phyloP scores from a whole-genome alignment of 2,113 vertebrate genomes.

The Poeciliopsis occidentalis region DNA sequence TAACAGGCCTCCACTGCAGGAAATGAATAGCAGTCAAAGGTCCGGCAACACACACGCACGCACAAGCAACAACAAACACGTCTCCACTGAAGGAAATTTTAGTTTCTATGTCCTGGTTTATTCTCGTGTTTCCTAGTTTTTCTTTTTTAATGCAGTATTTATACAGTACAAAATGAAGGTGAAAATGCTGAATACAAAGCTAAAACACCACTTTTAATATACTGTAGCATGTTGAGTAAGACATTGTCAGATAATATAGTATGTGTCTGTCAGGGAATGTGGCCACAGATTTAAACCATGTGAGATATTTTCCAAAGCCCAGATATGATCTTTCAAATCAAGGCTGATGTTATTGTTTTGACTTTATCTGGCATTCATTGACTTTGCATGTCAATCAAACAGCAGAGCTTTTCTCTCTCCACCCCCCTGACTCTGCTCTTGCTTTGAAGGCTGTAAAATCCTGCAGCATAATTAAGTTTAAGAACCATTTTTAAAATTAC shows the following conservation, averaged over 20 bases:
- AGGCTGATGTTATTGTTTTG: constrained; percentile 68
- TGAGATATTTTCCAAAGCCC: constrained; percentile 50
- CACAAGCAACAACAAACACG: neutral
- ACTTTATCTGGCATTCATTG: constrained; percentile 60
- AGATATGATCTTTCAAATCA: constrained; percentile 63
- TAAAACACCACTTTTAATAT: neutral
- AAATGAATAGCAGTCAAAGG: constrained; percentile 53
- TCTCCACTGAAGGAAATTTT: constrained; percentile 11
- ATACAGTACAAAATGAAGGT: neutral
- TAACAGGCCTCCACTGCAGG: constrained; percentile 47
- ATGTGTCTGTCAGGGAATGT: constrained; percentile 31
- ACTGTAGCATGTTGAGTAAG: constrained; percentile 24
- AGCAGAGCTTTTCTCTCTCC: neutral
- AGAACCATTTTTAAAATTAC: constrained; percentile 36
- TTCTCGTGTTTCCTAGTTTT: neutral
- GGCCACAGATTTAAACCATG: constrained; percentile 60
- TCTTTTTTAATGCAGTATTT: neutral
- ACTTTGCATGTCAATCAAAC: constrained; percentile 61
- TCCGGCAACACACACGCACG: constrained; percentile 9
- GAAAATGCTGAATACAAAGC: neutral
- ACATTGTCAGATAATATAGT: constrained; percentile 34
- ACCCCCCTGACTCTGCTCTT: neutral
- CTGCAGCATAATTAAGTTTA: constrained; percentile 27
- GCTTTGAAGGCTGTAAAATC: constrained; percentile 37
- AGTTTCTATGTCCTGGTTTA: neutral